Conservation (phyloP, 2,797 vertebrate genomes). For the Orestias chungarensis region DNA sequence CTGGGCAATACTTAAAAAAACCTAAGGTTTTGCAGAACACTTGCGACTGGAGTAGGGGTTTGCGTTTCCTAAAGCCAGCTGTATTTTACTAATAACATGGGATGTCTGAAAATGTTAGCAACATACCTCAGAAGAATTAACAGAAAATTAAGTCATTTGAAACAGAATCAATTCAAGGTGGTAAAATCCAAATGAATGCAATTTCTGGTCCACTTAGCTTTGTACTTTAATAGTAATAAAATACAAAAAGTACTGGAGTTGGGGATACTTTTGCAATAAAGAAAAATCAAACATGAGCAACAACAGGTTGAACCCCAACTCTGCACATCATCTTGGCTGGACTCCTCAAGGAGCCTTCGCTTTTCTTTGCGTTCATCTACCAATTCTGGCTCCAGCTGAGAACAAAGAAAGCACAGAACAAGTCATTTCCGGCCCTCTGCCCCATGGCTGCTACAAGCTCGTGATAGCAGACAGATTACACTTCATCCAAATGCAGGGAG, state of each 20-base stretch:
- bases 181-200: neutral
- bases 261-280: slow-evolving; percentile 1
- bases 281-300: neutral
- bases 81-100: neutral
- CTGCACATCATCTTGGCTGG: neutral
- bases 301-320: slow-evolving; percentile 18
- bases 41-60: neutral
- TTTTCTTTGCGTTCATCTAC: slow-evolving; percentile 2
- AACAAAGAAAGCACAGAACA: slow-evolving; percentile 60
- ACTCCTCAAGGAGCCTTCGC: slow-evolving; percentile 18
- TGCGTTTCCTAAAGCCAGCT: neutral
- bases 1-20: neutral
- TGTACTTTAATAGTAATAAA: too few species aligned
- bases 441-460: slow-evolving; percentile 52
- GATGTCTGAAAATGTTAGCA: neutral
- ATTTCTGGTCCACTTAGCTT: neutral
- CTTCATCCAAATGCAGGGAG: slow-evolving; percentile 67
- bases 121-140: neutral
- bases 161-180: neutral
- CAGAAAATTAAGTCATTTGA: neutral
- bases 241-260: neutral
- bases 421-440: slow-evolving; percentile 61
- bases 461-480: slow-evolving; percentile 64
- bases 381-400: slow-evolving; percentile 8
- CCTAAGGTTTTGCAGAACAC: neutral